Percentiles rank a stretch among this genome's conserved stretches.
phyloP scores from a whole-genome alignment of 2,888 invertebrate genomes.

The Sphaerophoria taeniata region DNA sequence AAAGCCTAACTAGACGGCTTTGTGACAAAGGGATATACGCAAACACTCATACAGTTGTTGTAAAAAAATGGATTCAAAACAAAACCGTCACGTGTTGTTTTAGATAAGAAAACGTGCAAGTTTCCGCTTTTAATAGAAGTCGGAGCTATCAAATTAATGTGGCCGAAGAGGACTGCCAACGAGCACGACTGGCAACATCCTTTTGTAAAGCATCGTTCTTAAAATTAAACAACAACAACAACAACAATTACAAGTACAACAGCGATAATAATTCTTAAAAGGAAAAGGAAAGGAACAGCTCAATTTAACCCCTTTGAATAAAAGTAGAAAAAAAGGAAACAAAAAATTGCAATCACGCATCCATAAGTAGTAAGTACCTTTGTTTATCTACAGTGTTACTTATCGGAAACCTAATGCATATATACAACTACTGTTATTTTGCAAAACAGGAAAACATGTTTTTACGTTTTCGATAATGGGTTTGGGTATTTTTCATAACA shows the following conservation, averaged over 20 bases:
- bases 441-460: slow-evolving; percentile 37
- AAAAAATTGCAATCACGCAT: slow-evolving; percentile 16
- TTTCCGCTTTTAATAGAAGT: slow-evolving; percentile 23
- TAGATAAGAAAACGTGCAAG: slow-evolving; percentile 64
- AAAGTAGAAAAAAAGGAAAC: background rate
- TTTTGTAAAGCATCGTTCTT: slow-evolving; percentile 13
- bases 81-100: slow-evolving; percentile 64
- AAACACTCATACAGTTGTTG: background rate
- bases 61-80: background rate
- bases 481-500: background rate
- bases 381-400: slow-evolving; percentile 38
- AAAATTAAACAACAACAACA: slow-evolving; percentile 23
- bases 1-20: slow-evolving; percentile 61
- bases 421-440: slow-evolving; percentile 25
- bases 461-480: slow-evolving; percentile 18
- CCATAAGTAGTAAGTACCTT: slow-evolving; percentile 23
- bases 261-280: background rate
- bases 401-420: slow-evolving; percentile 4
- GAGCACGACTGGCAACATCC: slow-evolving; percentile 4
- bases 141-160: too few relatives aligned
- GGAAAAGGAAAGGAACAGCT: slow-evolving; percentile 49
- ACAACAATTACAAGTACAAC: slow-evolving; percentile 4
- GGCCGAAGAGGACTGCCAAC: background rate
- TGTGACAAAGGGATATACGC: slow-evolving; percentile 46
- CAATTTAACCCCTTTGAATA: slow-evolving; percentile 59